A percentile compares a stretch with the other conserved stretches of the same genome.
These are phyloP conservation scores for Dolichopus griseipennis DNA, from an alignment of 2,888 invertebrate genomes.

Conservation along the genomic window DNA sequence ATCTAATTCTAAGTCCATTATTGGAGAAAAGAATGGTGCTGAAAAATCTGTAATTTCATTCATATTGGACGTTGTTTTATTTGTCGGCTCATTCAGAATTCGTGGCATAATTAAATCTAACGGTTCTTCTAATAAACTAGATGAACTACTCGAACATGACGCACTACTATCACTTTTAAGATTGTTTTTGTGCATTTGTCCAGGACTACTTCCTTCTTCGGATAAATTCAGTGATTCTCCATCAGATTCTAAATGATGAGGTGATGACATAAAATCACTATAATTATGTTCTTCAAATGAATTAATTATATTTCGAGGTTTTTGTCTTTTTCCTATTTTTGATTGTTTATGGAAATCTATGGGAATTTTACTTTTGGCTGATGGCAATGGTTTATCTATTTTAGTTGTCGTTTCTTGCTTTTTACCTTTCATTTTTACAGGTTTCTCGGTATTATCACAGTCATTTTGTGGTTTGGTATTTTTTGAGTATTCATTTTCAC, in stretches of 20 bases:
- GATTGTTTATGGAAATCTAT: too few species aligned
- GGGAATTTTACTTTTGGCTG: too few species aligned
- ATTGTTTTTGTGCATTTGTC: background rate
- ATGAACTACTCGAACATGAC: background rate
- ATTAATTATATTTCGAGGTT: background rate
- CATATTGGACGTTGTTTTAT: background rate
- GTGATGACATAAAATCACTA: background rate
- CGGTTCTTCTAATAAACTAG: background rate
- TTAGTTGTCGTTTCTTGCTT: background rate
- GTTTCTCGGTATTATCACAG: constrained; percentile 30
- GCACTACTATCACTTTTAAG: too few species aligned
- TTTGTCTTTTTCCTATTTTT: background rate
- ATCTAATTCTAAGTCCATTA: constrained; percentile 7
- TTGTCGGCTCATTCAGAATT: background rate
- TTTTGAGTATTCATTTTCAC: constrained; percentile 13
- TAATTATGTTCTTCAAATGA: background rate
- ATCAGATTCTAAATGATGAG: constrained; percentile 47
- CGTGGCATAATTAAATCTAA: background rate
- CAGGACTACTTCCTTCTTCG: constrained; percentile 36
- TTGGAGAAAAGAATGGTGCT: constrained; percentile 21
- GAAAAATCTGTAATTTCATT: background rate
- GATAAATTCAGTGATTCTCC: constrained; percentile 48
- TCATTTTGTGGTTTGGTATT: constrained; percentile 22
- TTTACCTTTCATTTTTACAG: constrained; percentile 14
- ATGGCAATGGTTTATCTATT: too few species aligned